Evolutionary conservation across 2,888 invertebrate genomes (phyloP), one percentile per base, ranked within the genome.

Genomic region (Oscheius sp.): DNA sequence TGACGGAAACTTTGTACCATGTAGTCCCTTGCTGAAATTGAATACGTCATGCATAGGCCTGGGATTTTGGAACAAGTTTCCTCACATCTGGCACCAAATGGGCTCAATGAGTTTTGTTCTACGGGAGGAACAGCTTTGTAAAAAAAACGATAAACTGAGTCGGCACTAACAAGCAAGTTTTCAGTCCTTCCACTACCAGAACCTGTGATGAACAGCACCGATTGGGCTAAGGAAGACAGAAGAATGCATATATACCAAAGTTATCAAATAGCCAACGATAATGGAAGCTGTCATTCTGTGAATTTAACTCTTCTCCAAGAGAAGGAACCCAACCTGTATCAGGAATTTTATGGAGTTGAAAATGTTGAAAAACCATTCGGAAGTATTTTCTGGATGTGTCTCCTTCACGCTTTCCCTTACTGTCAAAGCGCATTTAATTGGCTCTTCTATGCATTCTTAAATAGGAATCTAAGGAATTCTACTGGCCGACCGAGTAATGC

Each of bases 381-480:
- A 3, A n/a, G 12, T 12, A 25, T 67, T n/a, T 67, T 67, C 42
- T 67, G 57, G 57, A 73, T 81, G 76, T 85, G 85, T 72, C 53
- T 83, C 29, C 70, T 86, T 1, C 85, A 86, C 65, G 75, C 83
- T n/a, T 70, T 82, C 20, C 82, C 83, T 12, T 85, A 85, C 69
- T 74, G 82, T 2, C 84, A 86, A 66, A 76, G 77, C 17, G 83
- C 86, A 6, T 83, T 86, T 75, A 85, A 85, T 72, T 85, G 84
- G 84, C 76, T 85, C 45, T 85, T 85, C 77, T 85, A 85, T 72
- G 85, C 84, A 25, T 84, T 84, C 67, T 73, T 85, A 53, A 85
- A 86, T 70, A 72, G 80, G 39, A 77, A 77, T 65, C 64, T 77
- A 57, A 70, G 75, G 37, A 77, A 77, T 53, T 65, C 70, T 23